Conservation (phyloP, 2,888 invertebrate genomes). For the Stenotaenia linearis region DNA sequence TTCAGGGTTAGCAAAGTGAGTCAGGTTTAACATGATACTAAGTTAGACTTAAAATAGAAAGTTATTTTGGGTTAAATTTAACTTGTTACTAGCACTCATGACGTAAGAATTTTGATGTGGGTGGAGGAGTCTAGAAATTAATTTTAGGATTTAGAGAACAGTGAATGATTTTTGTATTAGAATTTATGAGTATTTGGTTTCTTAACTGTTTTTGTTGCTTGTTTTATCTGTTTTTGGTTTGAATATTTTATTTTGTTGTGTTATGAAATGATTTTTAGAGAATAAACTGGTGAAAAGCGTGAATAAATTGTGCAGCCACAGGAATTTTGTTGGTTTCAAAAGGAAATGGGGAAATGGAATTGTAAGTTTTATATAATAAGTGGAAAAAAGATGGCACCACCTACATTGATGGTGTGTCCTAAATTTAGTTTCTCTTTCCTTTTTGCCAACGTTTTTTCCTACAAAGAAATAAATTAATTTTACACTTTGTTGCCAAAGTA, state of each 20-base stretch:
- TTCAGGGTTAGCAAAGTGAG: neutral
- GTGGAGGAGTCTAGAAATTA: neutral
- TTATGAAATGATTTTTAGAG: no score
- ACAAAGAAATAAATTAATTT: constrained; percentile 15
- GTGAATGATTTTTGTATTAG: neutral
- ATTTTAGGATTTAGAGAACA: neutral
- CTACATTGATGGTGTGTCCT: neutral
- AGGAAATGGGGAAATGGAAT: neutral
- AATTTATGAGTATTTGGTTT: neutral
- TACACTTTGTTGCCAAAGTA: neutral
- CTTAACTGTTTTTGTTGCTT: neutral
- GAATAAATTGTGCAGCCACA: neutral
- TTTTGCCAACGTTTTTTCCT: neutral
- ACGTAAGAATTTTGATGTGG: constrained; percentile 11
- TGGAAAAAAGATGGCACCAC: neutral
- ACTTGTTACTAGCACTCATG: constrained; percentile 2
- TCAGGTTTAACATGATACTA: neutral
- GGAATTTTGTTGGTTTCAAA: neutral
- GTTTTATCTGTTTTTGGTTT: no score
- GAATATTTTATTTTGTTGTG: no score
- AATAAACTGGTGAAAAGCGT: no score
- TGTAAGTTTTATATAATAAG: neutral
- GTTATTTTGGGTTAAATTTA: neutral
- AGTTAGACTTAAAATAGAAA: neutral
- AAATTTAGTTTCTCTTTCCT: neutral